Evolutionary conservation across 1,140 invertebrate genomes (phyloP), one percentile per base, ranked within the genome.

Genomic region (Ceratoteleas bidentatus): DNA sequence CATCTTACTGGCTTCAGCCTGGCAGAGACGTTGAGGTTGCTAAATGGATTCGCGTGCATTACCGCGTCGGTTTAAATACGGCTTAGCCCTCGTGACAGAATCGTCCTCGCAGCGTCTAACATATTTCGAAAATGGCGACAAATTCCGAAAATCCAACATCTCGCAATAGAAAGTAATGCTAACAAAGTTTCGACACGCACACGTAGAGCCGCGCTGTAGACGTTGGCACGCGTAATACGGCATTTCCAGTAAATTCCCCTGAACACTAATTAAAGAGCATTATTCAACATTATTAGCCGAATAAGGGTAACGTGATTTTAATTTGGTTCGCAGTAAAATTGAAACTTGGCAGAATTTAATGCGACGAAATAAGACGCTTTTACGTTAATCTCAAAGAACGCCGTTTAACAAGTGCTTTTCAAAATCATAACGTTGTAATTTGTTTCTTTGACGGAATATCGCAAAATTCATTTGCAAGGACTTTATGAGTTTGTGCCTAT

Each of bases 21-120:
- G 47, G 65, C 74, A 76, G 72, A 85, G 78, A 86, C 74, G 76
- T 83, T 86, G 86, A 85, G 87, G 87, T 86, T 79, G 78, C 84
- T 89, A 89, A 89, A 88, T 90, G 87, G 87, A 89, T 89, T 87
- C 83, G 74, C 79, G 75, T 84, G 86, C 86, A 87, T 89, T 89
- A 88, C 81, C 80, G 85, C 76, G 84, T 87, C 83, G 85, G 80
- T 84, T 76, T 84, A 82, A 85, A 86, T 86, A 81, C 62, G 78
- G 76, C 81, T 79, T 83, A 85, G 60, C 76, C 62, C 64, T 79
- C 47, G 38, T 66, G 73, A 83, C 83, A 69, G 73, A 66, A 86
- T 85, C 73, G 73, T 69, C 73, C 69, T 69, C 81, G 75, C 56
- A 74, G 53, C 33, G 56, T 38, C 49, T 70, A 61, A 72, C 58